Base-by-base conservation (phyloP, 2,797 vertebrate genomes). In the Sebastes minor region DNA sequence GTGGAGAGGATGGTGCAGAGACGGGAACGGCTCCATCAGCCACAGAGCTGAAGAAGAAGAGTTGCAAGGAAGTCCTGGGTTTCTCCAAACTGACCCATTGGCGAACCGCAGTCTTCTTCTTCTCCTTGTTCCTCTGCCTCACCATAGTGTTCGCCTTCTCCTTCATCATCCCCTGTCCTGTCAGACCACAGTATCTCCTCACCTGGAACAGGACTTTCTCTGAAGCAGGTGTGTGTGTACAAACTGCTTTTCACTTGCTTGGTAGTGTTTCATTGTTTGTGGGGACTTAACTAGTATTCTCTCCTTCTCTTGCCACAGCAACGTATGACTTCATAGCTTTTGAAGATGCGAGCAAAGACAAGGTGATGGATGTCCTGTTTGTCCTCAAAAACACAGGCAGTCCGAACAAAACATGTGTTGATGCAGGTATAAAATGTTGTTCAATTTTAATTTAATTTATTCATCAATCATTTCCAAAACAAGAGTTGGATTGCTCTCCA, bases 91-190 rank as follows among this genome's bases (percentile, higher is more conserved):
- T 97, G 53, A 97, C 96, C 2, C 95, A 95, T 0, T 97, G 97
- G 96, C 95, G 97, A 42, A 96, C 97, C 0, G 97, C 94, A 0
- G 94, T 96, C 11, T 99, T 99, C 89, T 98, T 99, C 85, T 67
- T 97, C 52, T 97, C 97, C 0, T 79, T 99, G 11, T 98, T 98
- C 71, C 65, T 97, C 68, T 98, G 97, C 87, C 96, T 99, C 30
- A 90, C 92, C 1, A 95, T 97, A 8, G 97, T 98, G 38, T 99
- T 99, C 69, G 96, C 98, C 75, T 97, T 99, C 92, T 99, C 98
- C 0, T 99, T 99, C 78, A 91, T 99, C 91, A 95, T 99, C 84
- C 98, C 98, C 1, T 99, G 98, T 87, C 98, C 98, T 0, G 97
- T 97, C 46, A 94, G 96, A 80, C 96, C 97, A 0, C 91, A 94